A percentile compares a stretch with the other conserved stretches of the same genome.
phyloP scores from a whole-genome alignment of 2,797 vertebrate species.

The Hybognathus amarus region DNA sequence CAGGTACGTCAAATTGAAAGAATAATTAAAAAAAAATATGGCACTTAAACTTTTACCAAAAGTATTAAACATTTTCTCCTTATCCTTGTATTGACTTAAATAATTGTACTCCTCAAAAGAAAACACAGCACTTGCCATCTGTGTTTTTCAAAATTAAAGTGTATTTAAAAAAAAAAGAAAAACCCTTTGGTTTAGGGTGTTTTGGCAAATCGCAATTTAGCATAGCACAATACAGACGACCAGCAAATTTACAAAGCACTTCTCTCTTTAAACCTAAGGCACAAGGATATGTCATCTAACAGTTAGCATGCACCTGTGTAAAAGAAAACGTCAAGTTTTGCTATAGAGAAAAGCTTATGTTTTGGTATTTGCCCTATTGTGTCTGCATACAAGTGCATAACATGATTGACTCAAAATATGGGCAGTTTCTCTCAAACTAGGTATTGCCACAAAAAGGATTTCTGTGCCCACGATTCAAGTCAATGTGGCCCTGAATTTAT shows the following conservation, averaged over 20 bases:
- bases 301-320: conserved; percentile 62
- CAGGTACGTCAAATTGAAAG: conserved; percentile 27
- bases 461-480: conserved; percentile 32
- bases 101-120: background rate
- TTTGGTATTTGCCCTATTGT: conserved; percentile 44
- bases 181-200: conserved; percentile 50
- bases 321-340: conserved; percentile 69
- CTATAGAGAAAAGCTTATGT: conserved; percentile 56
- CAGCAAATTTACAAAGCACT: conserved; percentile 18
- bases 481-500: conserved; percentile 58
- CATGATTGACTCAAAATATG: conserved; percentile 45
- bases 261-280: conserved; percentile 70
- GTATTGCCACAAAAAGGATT: conserved; percentile 29
- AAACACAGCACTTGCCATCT: conserved; percentile 17
- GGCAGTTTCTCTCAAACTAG: conserved; percentile 29
- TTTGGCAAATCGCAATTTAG: conserved; percentile 39
- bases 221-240: conserved; percentile 38
- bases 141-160: conserved; percentile 5
- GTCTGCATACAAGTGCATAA: conserved; percentile 54
- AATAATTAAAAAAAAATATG: background rate
- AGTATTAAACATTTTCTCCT: conserved; percentile 8
- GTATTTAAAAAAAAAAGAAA: conserved; percentile 7
- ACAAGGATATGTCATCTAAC: conserved; percentile 69
- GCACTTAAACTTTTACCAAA: conserved; percentile 19
- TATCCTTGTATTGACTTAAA: background rate